These are phyloP conservation scores for Carcharodon carcharias DNA, from an alignment of 2,797 vertebrate genomes.

Conservation along the genomic window DNA sequence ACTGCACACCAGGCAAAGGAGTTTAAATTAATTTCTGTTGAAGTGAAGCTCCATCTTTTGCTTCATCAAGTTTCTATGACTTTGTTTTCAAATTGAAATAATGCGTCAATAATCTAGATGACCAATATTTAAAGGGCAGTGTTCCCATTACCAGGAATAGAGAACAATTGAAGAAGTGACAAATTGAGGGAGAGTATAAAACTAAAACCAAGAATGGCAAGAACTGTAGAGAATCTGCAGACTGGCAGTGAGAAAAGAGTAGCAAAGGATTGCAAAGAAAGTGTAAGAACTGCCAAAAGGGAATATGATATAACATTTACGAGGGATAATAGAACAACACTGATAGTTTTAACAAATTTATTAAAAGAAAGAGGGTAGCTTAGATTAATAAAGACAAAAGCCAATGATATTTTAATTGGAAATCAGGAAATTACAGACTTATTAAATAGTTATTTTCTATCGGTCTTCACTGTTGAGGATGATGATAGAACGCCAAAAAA, in stretches of 20 bases:
- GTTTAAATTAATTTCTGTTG: constrained; percentile 16
- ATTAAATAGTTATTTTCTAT: background rate
- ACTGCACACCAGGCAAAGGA: background rate
- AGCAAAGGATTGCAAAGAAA: background rate
- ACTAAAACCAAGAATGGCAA: background rate
- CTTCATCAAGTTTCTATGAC: background rate
- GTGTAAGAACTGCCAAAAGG: background rate
- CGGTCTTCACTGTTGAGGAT: background rate
- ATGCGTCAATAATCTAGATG: background rate
- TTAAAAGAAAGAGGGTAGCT: background rate
- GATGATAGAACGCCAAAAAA: background rate
- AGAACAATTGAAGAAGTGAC: background rate
- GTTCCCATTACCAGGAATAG: background rate
- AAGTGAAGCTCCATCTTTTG: background rate
- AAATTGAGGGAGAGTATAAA: background rate
- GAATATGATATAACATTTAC: background rate
- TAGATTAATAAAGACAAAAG: background rate
- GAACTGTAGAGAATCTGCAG: background rate
- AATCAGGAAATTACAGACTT: background rate
- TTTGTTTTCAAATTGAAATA: background rate
- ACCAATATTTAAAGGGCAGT: background rate
- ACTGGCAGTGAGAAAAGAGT: background rate
- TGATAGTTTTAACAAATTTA: background rate
- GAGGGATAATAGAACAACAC: background rate
- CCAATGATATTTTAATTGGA: background rate